Evolutionary conservation across 2,888 invertebrate species (phyloP).

Genomic region (Gymnosoma rotundatum): DNA sequence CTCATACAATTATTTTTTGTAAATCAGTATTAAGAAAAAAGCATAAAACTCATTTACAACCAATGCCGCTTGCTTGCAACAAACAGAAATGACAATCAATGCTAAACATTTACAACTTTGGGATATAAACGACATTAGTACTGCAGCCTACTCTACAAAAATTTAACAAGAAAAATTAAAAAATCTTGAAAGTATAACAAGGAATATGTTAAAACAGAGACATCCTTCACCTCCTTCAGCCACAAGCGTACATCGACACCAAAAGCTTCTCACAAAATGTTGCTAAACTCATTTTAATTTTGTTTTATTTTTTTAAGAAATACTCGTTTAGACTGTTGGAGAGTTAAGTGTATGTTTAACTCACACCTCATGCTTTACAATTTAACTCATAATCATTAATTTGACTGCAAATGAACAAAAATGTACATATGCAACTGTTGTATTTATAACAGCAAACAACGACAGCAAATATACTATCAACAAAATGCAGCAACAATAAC

Average conservation of each 20-base stretch:
- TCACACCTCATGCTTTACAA: slow-evolving; percentile 69
- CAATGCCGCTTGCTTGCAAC: slow-evolving; percentile 43
- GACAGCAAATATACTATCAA: slow-evolving; percentile 51
- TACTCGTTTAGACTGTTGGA: slow-evolving; percentile 38
- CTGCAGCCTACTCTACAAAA: neutral
- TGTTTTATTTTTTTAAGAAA: slow-evolving; percentile 43
- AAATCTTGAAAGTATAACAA: slow-evolving; percentile 60
- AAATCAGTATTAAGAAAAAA: slow-evolving; percentile 37
- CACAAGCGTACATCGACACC: neutral
- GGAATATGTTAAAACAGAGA: slow-evolving; percentile 15
- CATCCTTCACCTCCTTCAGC: slow-evolving; percentile 6
- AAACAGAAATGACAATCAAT: slow-evolving; percentile 55
- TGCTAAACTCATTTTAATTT: neutral
- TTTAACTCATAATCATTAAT: slow-evolving; percentile 70
- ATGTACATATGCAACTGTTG: slow-evolving; percentile 65
- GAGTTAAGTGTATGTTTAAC: slow-evolving; percentile 64
- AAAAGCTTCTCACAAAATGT: slow-evolving; percentile 28
- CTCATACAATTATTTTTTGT: slow-evolving; percentile 48
- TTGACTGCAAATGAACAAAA: slow-evolving; percentile 66
- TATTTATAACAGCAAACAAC: slow-evolving; percentile 61
- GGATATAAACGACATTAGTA: slow-evolving; percentile 50
- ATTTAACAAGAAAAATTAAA: slow-evolving; percentile 37
- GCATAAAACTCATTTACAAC: slow-evolving; percentile 58
- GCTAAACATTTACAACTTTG: slow-evolving; percentile 59
- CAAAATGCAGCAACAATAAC: slow-evolving; percentile 60